A percentile compares a stretch with the other conserved stretches of the same genome.
These are phyloP conservation scores for Aphelenchoides avenae DNA, from an alignment of 1,140 invertebrate species.

Conservation along the genomic window DNA sequence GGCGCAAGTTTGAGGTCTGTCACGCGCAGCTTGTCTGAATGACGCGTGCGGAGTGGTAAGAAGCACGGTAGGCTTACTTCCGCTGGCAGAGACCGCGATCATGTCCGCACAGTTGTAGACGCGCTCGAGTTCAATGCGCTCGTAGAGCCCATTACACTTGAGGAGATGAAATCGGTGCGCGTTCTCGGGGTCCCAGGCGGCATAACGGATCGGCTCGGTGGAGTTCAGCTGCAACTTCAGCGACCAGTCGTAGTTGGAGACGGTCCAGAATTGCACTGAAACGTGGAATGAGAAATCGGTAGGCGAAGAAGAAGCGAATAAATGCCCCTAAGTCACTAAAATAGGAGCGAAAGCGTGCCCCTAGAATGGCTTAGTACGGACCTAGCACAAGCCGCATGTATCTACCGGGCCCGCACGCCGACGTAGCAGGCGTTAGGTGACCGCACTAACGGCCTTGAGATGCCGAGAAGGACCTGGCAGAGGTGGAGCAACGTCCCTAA, in stretches of 20 bases:
- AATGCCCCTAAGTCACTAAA: too few relatives aligned
- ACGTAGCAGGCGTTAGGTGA: too few relatives aligned
- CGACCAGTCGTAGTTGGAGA: constrained; percentile 85
- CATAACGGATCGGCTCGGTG: not conserved
- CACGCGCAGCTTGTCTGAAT: constrained; percentile 66
- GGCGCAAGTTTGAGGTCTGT: constrained; percentile 71
- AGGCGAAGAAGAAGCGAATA: too few relatives aligned
- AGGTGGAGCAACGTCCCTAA: too few relatives aligned
- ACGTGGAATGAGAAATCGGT: too few relatives aligned
- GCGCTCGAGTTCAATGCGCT: constrained; percentile 16
- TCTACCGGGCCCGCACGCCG: too few relatives aligned
- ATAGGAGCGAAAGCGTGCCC: too few relatives aligned
- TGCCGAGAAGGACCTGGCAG: too few relatives aligned
- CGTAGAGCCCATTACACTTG: constrained; percentile 20
- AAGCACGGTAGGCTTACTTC: constrained; percentile 60
- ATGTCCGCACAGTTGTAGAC: constrained; percentile 63
- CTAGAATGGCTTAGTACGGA: too few relatives aligned
- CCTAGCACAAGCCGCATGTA: too few relatives aligned
- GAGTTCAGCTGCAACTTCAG: constrained; percentile 67
- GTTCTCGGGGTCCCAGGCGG: constrained; percentile 26
- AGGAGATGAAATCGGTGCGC: constrained; percentile 20
- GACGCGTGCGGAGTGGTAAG: too few relatives aligned
- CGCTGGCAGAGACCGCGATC: constrained; percentile 74
- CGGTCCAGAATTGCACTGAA: constrained; percentile 72
- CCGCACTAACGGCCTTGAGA: too few relatives aligned